Base-by-base conservation (phyloP, 2,888 invertebrate genomes). In the Nomada ruficornis region DNA sequence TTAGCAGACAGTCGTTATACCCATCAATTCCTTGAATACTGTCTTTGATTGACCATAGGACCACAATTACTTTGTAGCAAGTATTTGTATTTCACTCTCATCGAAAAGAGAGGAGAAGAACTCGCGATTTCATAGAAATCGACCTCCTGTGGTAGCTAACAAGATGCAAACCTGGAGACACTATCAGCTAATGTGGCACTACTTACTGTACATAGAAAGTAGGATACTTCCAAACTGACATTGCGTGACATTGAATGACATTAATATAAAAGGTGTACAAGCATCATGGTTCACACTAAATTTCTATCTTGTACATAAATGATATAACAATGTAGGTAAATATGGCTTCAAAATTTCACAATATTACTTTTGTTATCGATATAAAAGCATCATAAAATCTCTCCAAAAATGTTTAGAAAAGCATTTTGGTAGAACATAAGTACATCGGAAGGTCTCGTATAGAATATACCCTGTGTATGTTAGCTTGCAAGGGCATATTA, bases 361-460 rank as follows among this genome's bases (percentile, higher is more conserved):
- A 77, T 65, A 62, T 77, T 75, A 68, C 68, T 79, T 71, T 85
- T 69, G 15, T 62, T 73, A 68, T 62, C 52, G 50, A 79, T 68
- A 50, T 65, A 71, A 74, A 70, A 72, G 68, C 59, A 42, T 69
- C 54, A 65, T 64, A 72, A 50, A 63, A 73, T 73, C 60, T 73
- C 72, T 65, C 77, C 79, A 36, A 82, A 78, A 74, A 75, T 68
- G 50, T 67, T 65, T 69, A 87, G 87, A 87, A 86, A 82, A 80
- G 83, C 87, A 87, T 86, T 88, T 91, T 91, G 91, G 89, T 91
- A 91, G 90, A 89, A 88, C 84, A 80, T 92, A 93, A 93, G 92
- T 93, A 93, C 92, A 86, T 85, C 82, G 89, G 86, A 80, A 80
- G 67, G 74, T 76, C 77, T 78, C 74, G 70, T 47, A 68, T 23